phyloP scores from a whole-genome alignment of 2,888 invertebrate genomes.

The Mythimna vitellina region DNA sequence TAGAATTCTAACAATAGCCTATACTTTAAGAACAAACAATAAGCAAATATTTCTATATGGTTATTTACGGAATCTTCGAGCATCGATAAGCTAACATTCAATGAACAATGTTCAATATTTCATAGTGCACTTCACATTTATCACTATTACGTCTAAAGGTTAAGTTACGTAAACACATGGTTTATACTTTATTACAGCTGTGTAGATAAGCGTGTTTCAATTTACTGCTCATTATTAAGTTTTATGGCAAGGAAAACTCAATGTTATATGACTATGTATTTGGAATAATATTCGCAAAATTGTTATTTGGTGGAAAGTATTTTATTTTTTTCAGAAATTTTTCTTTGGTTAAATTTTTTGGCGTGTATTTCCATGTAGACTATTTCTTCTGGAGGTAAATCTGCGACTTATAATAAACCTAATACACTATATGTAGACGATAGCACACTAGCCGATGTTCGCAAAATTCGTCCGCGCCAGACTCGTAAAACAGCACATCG shows the following conservation, averaged over 20 bases:
- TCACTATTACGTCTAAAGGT: constrained; percentile 36
- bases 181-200: constrained; percentile 11
- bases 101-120: constrained; percentile 20
- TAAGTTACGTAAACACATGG: constrained; percentile 27
- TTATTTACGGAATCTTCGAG: not conserved
- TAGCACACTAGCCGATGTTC: too few relatives aligned
- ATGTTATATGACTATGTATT: not conserved
- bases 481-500: too few relatives aligned
- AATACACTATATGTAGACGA: not conserved
- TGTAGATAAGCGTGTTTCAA: constrained; percentile 9
- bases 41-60: constrained; percentile 10
- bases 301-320: not conserved
- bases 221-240: not conserved
- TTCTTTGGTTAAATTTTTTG: not conserved
- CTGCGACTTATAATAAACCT: not conserved
- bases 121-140: constrained; percentile 18
- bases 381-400: not conserved
- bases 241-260: constrained; percentile 3
- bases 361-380: not conserved
- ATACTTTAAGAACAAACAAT: not conserved
- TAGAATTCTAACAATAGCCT: not conserved
- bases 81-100: constrained; percentile 43
- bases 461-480: too few relatives aligned
- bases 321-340: too few relatives aligned
- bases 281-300: not conserved